Evolutionary conservation across 2,888 invertebrate species (phyloP).

Genomic region (Scaptomyza cyrtandrae): DNA sequence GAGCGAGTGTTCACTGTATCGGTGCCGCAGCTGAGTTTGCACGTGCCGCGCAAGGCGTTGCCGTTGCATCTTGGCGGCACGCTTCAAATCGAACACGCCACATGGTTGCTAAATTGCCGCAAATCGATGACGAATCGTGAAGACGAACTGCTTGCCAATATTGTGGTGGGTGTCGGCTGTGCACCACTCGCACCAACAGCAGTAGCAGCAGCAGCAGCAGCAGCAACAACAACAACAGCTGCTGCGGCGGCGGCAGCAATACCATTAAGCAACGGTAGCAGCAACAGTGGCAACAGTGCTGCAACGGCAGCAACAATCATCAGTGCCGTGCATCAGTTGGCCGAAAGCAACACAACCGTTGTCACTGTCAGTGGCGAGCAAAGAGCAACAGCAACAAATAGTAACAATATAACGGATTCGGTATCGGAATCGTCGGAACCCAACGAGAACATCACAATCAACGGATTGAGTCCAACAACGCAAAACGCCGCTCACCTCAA

Average conservation of each 20-base stretch:
- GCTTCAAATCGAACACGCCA: conserved; percentile 94
- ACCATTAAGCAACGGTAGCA: conserved; percentile 44
- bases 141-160: conserved; percentile 85
- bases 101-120: conserved; percentile 91
- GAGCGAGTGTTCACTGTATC: conserved; percentile 98
- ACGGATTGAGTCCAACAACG: conserved; percentile 72
- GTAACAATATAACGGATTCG: conserved; percentile 63
- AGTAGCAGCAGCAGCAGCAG: conserved; percentile 12
- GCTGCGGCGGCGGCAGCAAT: conserved; percentile 32
- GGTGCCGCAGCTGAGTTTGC: conserved; percentile 93
- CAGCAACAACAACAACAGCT: conserved; percentile 14
- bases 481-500: conserved; percentile 51
- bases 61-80: conserved; percentile 95
- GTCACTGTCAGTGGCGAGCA: conserved; percentile 52
- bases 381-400: conserved; percentile 74
- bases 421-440: conserved; percentile 59
- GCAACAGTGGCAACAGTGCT: conserved; percentile 36
- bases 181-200: conserved; percentile 17
- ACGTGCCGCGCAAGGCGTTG: conserved; percentile 95
- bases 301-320: conserved; percentile 79
- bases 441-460: conserved; percentile 82
- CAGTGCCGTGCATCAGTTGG: conserved; percentile 69
- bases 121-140: conserved; percentile 93
- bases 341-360: conserved; percentile 59
- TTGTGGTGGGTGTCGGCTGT: conserved; percentile 71